Base-by-base conservation (phyloP, 2,888 invertebrate genomes). In the Oscheius sp. region DNA sequence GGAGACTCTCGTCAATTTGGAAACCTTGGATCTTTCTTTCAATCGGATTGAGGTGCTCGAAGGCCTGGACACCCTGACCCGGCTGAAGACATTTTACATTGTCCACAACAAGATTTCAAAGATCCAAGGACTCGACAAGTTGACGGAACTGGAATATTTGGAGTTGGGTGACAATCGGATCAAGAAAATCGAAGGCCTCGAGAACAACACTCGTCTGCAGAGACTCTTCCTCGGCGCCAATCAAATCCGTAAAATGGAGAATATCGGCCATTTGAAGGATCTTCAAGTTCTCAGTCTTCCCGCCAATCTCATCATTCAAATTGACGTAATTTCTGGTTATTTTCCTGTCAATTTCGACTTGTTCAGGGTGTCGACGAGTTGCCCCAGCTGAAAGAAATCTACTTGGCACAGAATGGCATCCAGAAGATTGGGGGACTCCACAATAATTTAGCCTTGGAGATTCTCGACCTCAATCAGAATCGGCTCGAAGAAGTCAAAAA, bases 101-200 rank as follows among this genome's bases (percentile, higher is more conserved):
- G 90, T 91, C n/a, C 90, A 91, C 85, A 91, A 91, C 85, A 91
- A 91, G 80, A 89, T 91, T 66, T 84, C 87, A 3, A 88, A 88
- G 73, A 85, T 91, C 12, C 86, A 90, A 73, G 89, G 89, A 29
- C 82, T 91, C 35, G 69, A 69, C 2, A 45, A 83, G 79, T 66
- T 82, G 72, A 76, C 92, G 0, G 92, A 93, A 75, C 90, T 99
- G 61, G 93, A 93, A 56, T 91, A 95, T 89, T 90, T 99, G 9
- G 99, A 99, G 89, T 90, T 99, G 72, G 99, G 99, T 0, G 95
- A 96, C 85, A 99, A 99, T 89, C 93, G 88, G 89, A 92, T 96
- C 83, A 91, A 94, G 61, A 80, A 76, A 61, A 84, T 85, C 29
- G 79, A 81, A 58, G 77, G 77, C 27, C 63, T 83, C 43, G 80